phyloP scores from a whole-genome alignment of 2,797 vertebrate genomes.

The Enteromius argenteus region DNA sequence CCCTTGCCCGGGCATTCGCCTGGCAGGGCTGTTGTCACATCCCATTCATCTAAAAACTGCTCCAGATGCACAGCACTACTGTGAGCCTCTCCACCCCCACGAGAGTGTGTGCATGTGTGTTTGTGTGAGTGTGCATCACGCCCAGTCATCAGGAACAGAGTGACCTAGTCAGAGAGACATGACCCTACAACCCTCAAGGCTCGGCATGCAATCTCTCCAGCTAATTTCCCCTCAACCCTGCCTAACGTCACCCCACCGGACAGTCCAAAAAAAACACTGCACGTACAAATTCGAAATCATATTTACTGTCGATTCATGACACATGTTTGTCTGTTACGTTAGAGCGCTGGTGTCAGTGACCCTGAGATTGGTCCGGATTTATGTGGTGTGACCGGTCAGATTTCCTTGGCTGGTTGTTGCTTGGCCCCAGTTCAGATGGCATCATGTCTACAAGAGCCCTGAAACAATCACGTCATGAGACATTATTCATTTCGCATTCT shows the following conservation, averaged over 20 bases:
- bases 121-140: slow-evolving; percentile 41
- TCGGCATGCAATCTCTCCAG: slow-evolving; percentile 35
- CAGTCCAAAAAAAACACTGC: background rate
- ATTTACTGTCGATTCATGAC: slow-evolving; percentile 13
- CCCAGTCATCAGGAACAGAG: slow-evolving; percentile 40
- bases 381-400: slow-evolving; percentile 55
- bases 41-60: slow-evolving; percentile 60
- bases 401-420: slow-evolving; percentile 50
- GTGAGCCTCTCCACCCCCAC: slow-evolving; percentile 34
- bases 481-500: slow-evolving; percentile 46
- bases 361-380: slow-evolving; percentile 36
- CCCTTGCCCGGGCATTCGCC: slow-evolving; percentile 44
- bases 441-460: slow-evolving; percentile 51
- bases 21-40: slow-evolving; percentile 58
- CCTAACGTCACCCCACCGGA: slow-evolving; percentile 16
- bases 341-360: slow-evolving; percentile 38
- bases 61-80: slow-evolving; percentile 54
- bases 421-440: slow-evolving; percentile 48
- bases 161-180: slow-evolving; percentile 47
- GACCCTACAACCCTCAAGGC: slow-evolving; percentile 40
- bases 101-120: slow-evolving; percentile 39
- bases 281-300: background rate
- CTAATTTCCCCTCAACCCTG: slow-evolving; percentile 35
- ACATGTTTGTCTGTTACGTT: slow-evolving; percentile 32
- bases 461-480: slow-evolving; percentile 52